Conservation (phyloP, 2,113 vertebrate genomes). For the Gila orcuttii region DNA sequence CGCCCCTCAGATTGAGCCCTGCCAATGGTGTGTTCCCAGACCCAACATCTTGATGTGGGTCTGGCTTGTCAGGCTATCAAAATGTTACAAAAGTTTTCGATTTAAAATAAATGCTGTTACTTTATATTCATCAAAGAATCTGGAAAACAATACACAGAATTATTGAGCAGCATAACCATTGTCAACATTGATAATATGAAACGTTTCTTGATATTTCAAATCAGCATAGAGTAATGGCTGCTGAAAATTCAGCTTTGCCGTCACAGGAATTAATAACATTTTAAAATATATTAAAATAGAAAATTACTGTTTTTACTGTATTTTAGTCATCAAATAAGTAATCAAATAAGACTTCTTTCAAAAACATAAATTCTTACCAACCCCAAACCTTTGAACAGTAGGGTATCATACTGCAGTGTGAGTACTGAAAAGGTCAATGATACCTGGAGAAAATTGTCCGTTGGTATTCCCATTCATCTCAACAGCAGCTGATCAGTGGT, state of each 20-base stretch:
- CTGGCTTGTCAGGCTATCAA: too few species aligned
- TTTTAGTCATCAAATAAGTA: neutral
- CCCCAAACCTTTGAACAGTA: neutral
- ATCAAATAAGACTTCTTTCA: neutral
- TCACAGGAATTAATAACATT: neutral
- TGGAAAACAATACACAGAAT: neutral
- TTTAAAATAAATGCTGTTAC: neutral
- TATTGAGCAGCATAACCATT: neutral
- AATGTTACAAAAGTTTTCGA: too few species aligned
- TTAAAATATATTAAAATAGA: neutral
- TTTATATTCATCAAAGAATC: neutral
- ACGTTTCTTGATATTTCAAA: neutral
- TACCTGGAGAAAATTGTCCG: neutral
- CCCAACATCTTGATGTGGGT: too few species aligned
- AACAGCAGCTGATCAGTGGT: neutral
- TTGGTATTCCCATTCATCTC: neutral
- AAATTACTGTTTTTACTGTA: neutral
- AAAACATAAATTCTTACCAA: neutral
- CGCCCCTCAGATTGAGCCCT: too few species aligned
- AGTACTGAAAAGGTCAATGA: too few species aligned
- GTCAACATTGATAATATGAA: neutral
- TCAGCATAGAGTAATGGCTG: neutral
- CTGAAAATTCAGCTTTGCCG: neutral
- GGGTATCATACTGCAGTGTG: neutral
- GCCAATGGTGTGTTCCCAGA: too few species aligned